These are phyloP conservation scores for Scyliorhinus canicula DNA, from an alignment of 2,797 vertebrate species.

Conservation along the genomic window DNA sequence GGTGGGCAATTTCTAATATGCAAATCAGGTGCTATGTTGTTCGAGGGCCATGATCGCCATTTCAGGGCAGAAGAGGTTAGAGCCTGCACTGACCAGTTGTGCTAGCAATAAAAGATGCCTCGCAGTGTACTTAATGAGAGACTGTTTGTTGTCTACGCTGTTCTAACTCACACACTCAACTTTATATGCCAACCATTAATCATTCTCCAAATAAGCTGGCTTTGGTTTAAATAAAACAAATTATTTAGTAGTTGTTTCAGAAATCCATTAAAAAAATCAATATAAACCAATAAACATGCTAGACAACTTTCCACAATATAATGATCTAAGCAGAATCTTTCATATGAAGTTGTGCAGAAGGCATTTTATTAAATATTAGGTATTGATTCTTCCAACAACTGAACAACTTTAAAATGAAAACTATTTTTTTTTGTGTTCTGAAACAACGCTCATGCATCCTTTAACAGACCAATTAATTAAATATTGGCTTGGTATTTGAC, in stretches of 20 bases:
- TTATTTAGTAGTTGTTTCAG: conserved; percentile 27
- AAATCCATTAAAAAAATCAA: conserved; percentile 37
- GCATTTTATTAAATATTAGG: conserved; percentile 28
- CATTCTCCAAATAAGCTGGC: conserved; percentile 20
- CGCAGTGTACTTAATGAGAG: background rate
- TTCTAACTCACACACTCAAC: background rate
- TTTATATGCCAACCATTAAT: conserved; percentile 30
- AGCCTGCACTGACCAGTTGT: background rate
- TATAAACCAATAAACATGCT: conserved; percentile 18
- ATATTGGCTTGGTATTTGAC: conserved; percentile 13
- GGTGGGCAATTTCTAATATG: background rate
- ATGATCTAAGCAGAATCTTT: background rate
- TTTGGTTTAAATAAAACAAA: conserved; percentile 33
- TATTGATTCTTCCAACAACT: conserved; percentile 15
- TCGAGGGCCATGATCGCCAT: background rate
- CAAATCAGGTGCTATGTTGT: background rate
- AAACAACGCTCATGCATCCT: background rate
- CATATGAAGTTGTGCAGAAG: background rate
- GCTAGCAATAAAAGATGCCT: background rate
- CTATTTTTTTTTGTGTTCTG: background rate
- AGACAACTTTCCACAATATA: background rate
- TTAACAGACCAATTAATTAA: conserved; percentile 12
- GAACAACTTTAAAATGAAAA: conserved; percentile 2
- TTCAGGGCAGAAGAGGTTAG: background rate
- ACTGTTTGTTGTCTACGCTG: background rate